A percentile compares a stretch with the other conserved stretches of the same genome.
These are phyloP conservation scores for Charanyca ferruginea DNA, from an alignment of 2,888 invertebrate genomes.

Conservation along the genomic window DNA sequence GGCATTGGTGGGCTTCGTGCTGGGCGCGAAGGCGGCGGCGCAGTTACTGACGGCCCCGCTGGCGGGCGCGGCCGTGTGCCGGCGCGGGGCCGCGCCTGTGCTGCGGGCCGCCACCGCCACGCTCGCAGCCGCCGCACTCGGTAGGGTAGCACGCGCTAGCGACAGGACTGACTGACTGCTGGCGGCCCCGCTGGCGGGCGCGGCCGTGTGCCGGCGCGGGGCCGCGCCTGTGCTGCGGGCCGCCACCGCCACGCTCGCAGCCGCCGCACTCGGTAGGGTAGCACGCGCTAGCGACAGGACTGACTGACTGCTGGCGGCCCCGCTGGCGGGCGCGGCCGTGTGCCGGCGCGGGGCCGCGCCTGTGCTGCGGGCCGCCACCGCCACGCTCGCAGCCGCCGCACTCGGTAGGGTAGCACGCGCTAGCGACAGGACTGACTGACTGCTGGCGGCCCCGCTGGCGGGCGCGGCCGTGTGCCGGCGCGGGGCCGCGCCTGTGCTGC, in stretches of 20 bases:
- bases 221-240: slow-evolving; percentile 75
- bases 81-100: slow-evolving; percentile 75
- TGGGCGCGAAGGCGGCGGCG: slow-evolving; percentile 83
- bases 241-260: slow-evolving; percentile 76
- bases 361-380: slow-evolving; percentile 77
- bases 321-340: slow-evolving; percentile 79
- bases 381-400: slow-evolving; percentile 76
- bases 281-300: no score
- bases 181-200: slow-evolving; percentile 78
- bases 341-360: slow-evolving; percentile 75
- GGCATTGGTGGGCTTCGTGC: slow-evolving; percentile 80
- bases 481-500: slow-evolving; percentile 77
- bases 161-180: no score
- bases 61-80: slow-evolving; percentile 78
- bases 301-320: slow-evolving; percentile 77
- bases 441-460: slow-evolving; percentile 77
- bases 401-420: slow-evolving; percentile 64
- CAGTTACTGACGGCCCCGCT: slow-evolving; percentile 80
- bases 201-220: slow-evolving; percentile 77
- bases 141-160: slow-evolving; percentile 60
- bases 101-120: slow-evolving; percentile 76
- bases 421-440: no score
- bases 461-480: slow-evolving; percentile 77
- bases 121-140: slow-evolving; percentile 76
- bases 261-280: slow-evolving; percentile 76